Conservation (phyloP, 2,888 invertebrate species). For the Boloria euphrosyne region DNA sequence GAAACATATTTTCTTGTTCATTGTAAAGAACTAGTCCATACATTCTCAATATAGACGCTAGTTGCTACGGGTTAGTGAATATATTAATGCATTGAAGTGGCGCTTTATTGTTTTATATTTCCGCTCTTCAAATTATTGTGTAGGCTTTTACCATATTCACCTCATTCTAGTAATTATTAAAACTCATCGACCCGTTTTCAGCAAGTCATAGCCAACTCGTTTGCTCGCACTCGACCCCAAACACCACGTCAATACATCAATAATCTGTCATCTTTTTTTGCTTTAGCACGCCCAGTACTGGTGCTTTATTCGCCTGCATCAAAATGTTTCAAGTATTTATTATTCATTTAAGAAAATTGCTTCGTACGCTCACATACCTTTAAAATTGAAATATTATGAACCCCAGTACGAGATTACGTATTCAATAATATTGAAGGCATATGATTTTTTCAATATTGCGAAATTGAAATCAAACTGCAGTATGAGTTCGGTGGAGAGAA, state of each 20-base stretch:
- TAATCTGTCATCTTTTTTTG: slow-evolving; percentile 36
- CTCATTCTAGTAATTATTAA: slow-evolving; percentile 22
- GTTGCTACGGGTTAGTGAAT: no score
- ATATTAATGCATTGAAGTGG: neutral
- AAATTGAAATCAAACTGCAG: neutral
- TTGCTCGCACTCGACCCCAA: slow-evolving; percentile 35
- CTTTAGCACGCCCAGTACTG: slow-evolving; percentile 6
- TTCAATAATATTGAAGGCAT: neutral
- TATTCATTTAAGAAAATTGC: no score
- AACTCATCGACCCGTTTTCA: slow-evolving; percentile 35
- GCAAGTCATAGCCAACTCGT: slow-evolving; percentile 35
- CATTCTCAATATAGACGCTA: neutral
- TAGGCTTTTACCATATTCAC: slow-evolving; percentile 25
- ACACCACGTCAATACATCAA: slow-evolving; percentile 38
- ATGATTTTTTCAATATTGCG: slow-evolving; percentile 2
- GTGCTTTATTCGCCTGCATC: slow-evolving; percentile 1
- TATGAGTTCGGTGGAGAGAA: slow-evolving; percentile 7
- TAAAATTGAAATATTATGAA: no score
- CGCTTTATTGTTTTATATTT: neutral
- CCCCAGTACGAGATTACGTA: neutral
- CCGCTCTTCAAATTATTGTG: slow-evolving; percentile 4
- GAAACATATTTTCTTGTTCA: neutral
- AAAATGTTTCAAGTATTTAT: neutral
- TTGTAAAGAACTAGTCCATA: neutral
- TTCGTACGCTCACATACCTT: no score